Evolutionary conservation across 2,888 invertebrate genomes (phyloP), one percentile per base, ranked within the genome.

Genomic region (Prosopocoilus inquinatus): DNA sequence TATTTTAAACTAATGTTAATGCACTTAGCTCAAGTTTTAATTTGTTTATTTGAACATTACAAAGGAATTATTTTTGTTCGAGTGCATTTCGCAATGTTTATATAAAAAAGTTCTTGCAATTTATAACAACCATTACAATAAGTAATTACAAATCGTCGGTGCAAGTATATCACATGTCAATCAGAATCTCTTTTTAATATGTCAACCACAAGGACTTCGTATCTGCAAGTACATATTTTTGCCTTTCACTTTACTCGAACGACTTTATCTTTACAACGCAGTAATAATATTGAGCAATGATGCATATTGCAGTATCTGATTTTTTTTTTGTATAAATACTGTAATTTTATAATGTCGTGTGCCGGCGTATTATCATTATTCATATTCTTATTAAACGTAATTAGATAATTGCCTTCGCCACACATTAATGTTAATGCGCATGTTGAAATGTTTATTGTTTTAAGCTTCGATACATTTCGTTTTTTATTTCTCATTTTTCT

Each of bases 151-250:
- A 52, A 52, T 52, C 46, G 46, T 52, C 52, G 34, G 39, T 46
- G 45, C 52, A 46, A 52, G 52, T 52, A 52, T 52, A 52, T 52
- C 52, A 52, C 52, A 52, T 35, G 46, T 52, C 52, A 46, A 52
- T 52, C 52, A 45, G 28, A 13, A 35, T 38, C 34, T 41, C 46
- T 46, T 52, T 45, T 46, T 15, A 38, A 35, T 51, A 11, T 45
- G 50, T 20, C 50, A 20, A 32, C 45, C 36, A 38, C 52, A 52
- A 52, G 52, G 52, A 46, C 44, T 38, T 15, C 12, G 41, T 35
- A 38, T 48, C 16, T 13, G 16, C 4, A 16, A 41, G 15, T 38
- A 48, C 15, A 36, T 15, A 38, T 48, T 35, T 48, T 38, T 44
- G 47, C 43, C 50, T 50, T 50, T 50, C 43, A 43, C 43, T 50